A percentile compares a stretch with the other conserved stretches of the same genome.
phyloP scores from a whole-genome alignment of 2,797 vertebrate species.

The Synanceia verrucosa region DNA sequence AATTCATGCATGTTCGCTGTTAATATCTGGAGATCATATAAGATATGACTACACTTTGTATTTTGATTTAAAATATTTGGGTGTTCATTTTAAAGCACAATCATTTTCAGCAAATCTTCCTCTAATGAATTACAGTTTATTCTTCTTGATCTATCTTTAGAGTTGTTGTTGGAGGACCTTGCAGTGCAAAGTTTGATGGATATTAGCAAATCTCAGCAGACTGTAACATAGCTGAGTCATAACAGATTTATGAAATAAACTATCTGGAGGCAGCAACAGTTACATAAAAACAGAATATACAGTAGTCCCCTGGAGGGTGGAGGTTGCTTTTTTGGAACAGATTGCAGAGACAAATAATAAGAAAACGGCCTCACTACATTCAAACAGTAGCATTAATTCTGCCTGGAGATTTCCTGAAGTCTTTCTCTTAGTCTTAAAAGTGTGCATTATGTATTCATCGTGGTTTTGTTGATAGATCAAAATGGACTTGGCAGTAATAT shows the following conservation, averaged over 20 bases:
- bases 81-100: conserved; percentile 34
- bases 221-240: conserved; percentile 43
- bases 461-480: not conserved
- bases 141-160: conserved; percentile 25
- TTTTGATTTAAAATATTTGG: not conserved
- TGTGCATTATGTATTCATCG: not conserved
- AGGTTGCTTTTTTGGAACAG: not conserved
- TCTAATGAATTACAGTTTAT: conserved; percentile 31
- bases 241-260: conserved; percentile 16
- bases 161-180: not conserved
- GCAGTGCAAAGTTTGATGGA: conserved; percentile 22
- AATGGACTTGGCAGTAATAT: not conserved
- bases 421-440: not conserved
- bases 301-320: not conserved
- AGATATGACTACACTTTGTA: not conserved
- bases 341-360: not conserved
- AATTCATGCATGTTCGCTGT: not conserved
- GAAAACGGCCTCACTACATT: not conserved
- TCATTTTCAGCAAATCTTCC: not conserved
- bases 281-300: conserved; percentile 30
- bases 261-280: conserved; percentile 31
- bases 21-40: not conserved
- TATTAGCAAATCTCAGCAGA: conserved; percentile 35
- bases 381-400: not conserved
- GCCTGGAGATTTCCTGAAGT: too few relatives aligned